Base-by-base conservation (phyloP, 2,888 invertebrate genomes). In the Uropetala carovei region DNA sequence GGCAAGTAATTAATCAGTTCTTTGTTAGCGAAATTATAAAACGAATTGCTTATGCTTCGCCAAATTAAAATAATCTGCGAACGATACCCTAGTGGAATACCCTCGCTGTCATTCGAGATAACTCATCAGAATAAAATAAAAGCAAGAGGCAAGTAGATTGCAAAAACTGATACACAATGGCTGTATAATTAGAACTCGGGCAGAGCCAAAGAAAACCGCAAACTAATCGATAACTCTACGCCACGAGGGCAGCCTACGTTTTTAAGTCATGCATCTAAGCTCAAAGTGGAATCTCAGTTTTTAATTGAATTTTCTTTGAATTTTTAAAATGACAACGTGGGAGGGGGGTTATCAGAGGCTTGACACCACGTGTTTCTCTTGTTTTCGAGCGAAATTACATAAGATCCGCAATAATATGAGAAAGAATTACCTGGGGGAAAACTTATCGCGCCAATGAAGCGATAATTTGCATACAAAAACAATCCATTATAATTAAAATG, bases 131-230 rank as follows among this genome's bases (percentile, higher is more conserved):
- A 75, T 22, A 2, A 27, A 22, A 75, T 75, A 27, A 89, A 68
- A 43, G 60, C 60, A 30, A n/a, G n/a, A 30, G 43, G 18, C n/a
- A 43, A 68, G 89, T 18, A 64, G 89, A 68, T 64, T 68, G 89
- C 89, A 89, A 89, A 89, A 89, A 64, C 89, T 89, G 64, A 68
- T 89, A 56, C 30, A 68, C 64, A 22, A 18, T 43, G 18, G 11
- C 30, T 60, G 30, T 89, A 89, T 89, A 89, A 89, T 89, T 89
- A 89, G 89, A 64, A 43, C 68, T 56, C 64, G 43, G 89, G 22
- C 60, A 43, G 43, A 43, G 43, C 43, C 64, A 89, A 89, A 89
- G 89, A 89, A 89, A 89, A 89, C 89, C 89, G 89, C 89, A 89
- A 68, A 89, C 89, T 68, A 89, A 89, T 89, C 89, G 64, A 89